Evolutionary conservation across 2,113 vertebrate genomes (phyloP).

Genomic region (Coturnix japonica): DNA sequence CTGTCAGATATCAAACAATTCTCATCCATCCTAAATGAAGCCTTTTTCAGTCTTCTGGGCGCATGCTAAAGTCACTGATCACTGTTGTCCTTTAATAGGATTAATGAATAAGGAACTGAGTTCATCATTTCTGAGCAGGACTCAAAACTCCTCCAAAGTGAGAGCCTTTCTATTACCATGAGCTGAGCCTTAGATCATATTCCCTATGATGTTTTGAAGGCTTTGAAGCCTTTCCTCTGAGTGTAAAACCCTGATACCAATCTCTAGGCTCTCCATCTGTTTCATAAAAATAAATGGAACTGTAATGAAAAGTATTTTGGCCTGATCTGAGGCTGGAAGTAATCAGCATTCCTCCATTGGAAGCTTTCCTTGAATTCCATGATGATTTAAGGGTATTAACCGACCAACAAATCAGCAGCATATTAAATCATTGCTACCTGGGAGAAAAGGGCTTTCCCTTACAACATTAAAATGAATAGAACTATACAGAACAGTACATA

Average conservation of each 20-base stretch:
- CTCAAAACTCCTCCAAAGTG: background rate
- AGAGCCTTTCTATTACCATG: background rate
- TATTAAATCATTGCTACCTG: background rate
- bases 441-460: background rate
- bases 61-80: background rate
- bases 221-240: background rate
- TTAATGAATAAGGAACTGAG: background rate
- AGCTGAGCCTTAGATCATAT: background rate
- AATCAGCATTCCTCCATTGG: background rate
- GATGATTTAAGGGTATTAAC: background rate
- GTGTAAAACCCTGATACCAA: background rate
- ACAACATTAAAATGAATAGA: background rate
- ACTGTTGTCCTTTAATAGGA: background rate
- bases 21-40: background rate
- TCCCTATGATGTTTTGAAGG: background rate
- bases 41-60: background rate
- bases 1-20: background rate
- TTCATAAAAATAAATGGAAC: background rate
- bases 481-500: accelerated
- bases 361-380: background rate
- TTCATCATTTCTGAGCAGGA: background rate
- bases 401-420: accelerated
- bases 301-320: background rate
- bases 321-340: background rate
- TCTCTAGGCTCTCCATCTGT: background rate